phyloP scores from a whole-genome alignment of 1,140 invertebrate species.

The Bombus ignitus region DNA sequence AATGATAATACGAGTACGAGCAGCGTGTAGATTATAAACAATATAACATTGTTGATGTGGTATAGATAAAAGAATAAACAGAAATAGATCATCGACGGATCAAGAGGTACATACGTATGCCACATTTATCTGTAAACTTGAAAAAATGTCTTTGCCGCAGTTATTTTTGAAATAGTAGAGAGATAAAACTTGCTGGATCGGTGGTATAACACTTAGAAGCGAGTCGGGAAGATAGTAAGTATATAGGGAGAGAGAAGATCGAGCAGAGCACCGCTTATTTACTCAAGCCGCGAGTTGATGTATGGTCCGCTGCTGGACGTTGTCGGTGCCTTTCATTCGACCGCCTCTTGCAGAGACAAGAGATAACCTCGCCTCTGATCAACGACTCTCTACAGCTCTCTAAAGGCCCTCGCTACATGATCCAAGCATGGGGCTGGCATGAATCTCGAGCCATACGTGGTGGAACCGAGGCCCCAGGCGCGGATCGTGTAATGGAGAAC shows the following conservation, averaged over 20 bases:
- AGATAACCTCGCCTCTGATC: conserved; percentile 74
- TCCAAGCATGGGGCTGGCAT: conserved; percentile 56
- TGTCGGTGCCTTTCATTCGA: conserved; percentile 78
- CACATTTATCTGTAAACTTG: conserved; percentile 12
- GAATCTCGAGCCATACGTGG: conserved; percentile 59
- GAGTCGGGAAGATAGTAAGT: conserved; percentile 19
- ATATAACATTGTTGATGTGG: background rate
- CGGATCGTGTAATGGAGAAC: conserved; percentile 51
- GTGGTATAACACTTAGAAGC: conserved; percentile 23
- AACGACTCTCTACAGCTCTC: conserved; percentile 65
- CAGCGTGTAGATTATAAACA: background rate
- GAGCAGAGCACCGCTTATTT: conserved; percentile 76
- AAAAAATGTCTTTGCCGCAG: background rate
- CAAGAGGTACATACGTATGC: background rate
- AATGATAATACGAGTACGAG: background rate
- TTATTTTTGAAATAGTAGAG: conserved; percentile 29
- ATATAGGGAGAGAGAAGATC: conserved; percentile 35
- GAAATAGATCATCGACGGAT: background rate
- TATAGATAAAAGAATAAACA: background rate
- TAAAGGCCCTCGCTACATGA: conserved; percentile 64
- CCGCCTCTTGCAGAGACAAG: conserved; percentile 70
- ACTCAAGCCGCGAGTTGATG: conserved; percentile 76
- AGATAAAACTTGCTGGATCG: conserved; percentile 34
- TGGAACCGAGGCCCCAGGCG: conserved; percentile 41
- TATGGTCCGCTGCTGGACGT: conserved; percentile 75